Conservation (phyloP, 1,140 invertebrate species). For the Sogatella furcifera region DNA sequence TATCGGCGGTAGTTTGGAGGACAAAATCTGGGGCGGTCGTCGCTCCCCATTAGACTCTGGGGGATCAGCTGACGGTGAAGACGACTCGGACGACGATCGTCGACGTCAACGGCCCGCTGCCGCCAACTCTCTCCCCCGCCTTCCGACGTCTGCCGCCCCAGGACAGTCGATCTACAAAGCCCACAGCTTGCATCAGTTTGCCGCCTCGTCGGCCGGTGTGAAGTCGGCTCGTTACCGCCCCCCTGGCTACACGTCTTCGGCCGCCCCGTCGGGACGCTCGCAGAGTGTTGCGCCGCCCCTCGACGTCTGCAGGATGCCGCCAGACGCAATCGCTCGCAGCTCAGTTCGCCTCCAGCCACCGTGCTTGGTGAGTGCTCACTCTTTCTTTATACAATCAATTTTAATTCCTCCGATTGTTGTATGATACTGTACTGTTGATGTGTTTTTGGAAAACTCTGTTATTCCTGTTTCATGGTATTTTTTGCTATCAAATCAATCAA, state of each 20-base stretch:
- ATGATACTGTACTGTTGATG: too few species aligned
- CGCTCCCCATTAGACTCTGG: slow-evolving; percentile 60
- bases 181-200: slow-evolving; percentile 50
- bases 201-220: slow-evolving; percentile 42
- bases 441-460: too few species aligned
- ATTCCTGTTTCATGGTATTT: too few species aligned
- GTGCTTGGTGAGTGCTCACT: slow-evolving; percentile 35
- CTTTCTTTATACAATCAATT: too few species aligned
- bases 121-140: slow-evolving; percentile 43
- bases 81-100: slow-evolving; percentile 46
- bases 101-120: slow-evolving; percentile 45
- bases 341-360: slow-evolving; percentile 30
- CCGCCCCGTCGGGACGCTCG: slow-evolving; percentile 45
- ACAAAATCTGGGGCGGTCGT: slow-evolving; percentile 42
- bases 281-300: slow-evolving; percentile 27
- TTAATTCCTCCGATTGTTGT: too few species aligned
- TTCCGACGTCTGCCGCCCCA: slow-evolving; percentile 34
- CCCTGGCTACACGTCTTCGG: slow-evolving; percentile 43
- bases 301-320: slow-evolving; percentile 27
- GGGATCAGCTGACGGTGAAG: slow-evolving; percentile 46
- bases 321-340: slow-evolving; percentile 2
- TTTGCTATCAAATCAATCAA: too few species aligned
- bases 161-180: slow-evolving; percentile 52
- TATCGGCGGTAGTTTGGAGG: slow-evolving; percentile 55
- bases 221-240: slow-evolving; percentile 78